Conservation (phyloP, 2,888 invertebrate genomes). For the Resseliella maxima region DNA sequence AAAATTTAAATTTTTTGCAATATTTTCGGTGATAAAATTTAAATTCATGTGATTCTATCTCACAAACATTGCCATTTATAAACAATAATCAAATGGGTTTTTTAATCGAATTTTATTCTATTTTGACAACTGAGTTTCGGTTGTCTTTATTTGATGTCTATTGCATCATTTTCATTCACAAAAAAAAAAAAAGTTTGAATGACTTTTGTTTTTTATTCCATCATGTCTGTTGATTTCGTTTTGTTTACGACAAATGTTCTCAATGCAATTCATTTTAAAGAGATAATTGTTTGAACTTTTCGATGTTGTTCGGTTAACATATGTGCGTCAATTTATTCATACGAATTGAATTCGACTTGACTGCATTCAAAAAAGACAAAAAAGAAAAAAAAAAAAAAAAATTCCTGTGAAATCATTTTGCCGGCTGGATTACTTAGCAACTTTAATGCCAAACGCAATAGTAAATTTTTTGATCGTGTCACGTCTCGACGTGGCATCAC, state of each 20-base stretch:
- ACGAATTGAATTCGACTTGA: background rate
- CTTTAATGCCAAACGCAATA: background rate
- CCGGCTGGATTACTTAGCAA: background rate
- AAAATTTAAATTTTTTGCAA: too few species aligned
- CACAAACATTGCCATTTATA: too few species aligned
- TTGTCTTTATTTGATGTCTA: too few species aligned
- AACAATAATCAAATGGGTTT: too few species aligned
- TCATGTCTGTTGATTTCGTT: background rate
- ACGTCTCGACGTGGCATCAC: background rate
- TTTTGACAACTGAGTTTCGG: too few species aligned
- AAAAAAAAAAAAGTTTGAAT: background rate
- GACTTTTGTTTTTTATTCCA: background rate
- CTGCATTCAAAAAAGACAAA: background rate
- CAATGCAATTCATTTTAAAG: background rate
- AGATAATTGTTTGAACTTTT: background rate
- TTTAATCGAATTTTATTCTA: too few species aligned
- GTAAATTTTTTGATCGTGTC: background rate
- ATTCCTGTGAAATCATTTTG: background rate
- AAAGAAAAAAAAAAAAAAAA: too few species aligned
- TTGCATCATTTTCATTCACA: background rate
- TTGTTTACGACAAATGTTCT: background rate
- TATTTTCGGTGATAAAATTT: too few species aligned
- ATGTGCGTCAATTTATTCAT: background rate
- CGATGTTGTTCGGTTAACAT: background rate
- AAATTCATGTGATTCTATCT: too few species aligned